These are phyloP conservation scores for Lottia scabra DNA, from an alignment of 2,888 invertebrate genomes.

Conservation along the genomic window DNA sequence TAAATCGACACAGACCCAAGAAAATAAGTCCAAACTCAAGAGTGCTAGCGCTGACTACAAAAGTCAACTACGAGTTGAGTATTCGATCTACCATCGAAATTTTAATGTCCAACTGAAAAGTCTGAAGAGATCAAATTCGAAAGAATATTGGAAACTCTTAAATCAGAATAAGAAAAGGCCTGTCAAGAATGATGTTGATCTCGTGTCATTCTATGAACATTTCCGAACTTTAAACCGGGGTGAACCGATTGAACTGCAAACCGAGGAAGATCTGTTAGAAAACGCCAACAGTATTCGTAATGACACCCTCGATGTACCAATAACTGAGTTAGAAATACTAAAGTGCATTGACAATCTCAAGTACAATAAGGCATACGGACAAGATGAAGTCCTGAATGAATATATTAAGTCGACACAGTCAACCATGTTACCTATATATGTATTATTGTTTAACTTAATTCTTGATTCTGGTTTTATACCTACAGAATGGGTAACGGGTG, in stretches of 20 bases:
- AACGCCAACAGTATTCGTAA: too few relatives aligned
- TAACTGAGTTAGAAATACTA: constrained; percentile 12
- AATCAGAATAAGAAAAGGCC: background rate
- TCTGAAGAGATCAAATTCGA: too few relatives aligned
- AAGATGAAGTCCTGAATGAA: constrained; percentile 14
- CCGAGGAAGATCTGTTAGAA: too few relatives aligned
- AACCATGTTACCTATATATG: background rate
- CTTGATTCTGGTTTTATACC: constrained; percentile 13
- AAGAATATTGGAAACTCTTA: too few relatives aligned
- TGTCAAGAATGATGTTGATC: too few relatives aligned
- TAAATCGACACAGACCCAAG: background rate
- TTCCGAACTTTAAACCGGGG: too few relatives aligned
- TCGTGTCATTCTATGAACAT: too few relatives aligned
- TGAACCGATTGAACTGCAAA: too few relatives aligned
- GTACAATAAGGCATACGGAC: constrained; percentile 6
- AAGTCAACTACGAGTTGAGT: background rate
- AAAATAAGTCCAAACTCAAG: background rate
- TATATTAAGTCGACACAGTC: constrained; percentile 6
- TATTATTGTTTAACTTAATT: constrained; percentile 13
- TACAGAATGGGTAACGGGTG: background rate
- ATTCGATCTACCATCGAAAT: background rate
- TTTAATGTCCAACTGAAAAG: background rate
- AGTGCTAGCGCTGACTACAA: background rate
- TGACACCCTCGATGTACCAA: too few relatives aligned
- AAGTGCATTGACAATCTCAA: constrained; percentile 8